Conservation (phyloP, 2,113 vertebrate genomes). For the Phrynosoma platyrhinos region DNA sequence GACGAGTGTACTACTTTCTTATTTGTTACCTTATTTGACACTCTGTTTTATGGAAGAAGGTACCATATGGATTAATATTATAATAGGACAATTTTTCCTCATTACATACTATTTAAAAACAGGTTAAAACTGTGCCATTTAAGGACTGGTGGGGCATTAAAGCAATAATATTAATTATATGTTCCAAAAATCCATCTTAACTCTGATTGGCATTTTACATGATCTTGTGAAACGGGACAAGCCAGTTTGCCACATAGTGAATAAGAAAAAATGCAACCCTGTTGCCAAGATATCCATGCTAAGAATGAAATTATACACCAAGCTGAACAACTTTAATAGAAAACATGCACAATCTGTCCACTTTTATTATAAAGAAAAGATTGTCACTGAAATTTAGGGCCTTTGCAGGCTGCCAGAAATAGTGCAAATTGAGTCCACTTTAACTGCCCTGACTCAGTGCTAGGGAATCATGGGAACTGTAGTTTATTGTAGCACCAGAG, state of each 20-base stretch:
- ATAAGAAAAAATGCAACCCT: not conserved
- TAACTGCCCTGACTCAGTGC: no score
- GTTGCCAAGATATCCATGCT: not conserved
- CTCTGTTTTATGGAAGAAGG: slow-evolving; percentile 55
- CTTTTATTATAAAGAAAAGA: not conserved
- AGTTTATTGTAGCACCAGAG: no score
- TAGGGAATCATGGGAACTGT: no score
- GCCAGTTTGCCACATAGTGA: no score
- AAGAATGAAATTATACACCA: not conserved
- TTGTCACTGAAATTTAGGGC: no score
- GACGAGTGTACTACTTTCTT: slow-evolving; percentile 47
- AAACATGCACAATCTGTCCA: no score
- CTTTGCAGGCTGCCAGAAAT: no score
- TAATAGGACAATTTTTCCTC: slow-evolving; percentile 67
- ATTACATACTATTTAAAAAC: slow-evolving; percentile 62
- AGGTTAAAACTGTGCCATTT: slow-evolving; percentile 62
- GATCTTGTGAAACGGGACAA: not conserved
- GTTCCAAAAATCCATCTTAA: not conserved
- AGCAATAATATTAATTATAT: not conserved
- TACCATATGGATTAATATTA: slow-evolving; percentile 65
- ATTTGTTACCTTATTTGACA: slow-evolving; percentile 60
- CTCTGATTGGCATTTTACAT: not conserved
- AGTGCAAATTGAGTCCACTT: no score
- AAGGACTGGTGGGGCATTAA: slow-evolving; percentile 54
- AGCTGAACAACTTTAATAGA: no score